Base-by-base conservation (phyloP, 2,113 vertebrate species). In the Aythya baeri region DNA sequence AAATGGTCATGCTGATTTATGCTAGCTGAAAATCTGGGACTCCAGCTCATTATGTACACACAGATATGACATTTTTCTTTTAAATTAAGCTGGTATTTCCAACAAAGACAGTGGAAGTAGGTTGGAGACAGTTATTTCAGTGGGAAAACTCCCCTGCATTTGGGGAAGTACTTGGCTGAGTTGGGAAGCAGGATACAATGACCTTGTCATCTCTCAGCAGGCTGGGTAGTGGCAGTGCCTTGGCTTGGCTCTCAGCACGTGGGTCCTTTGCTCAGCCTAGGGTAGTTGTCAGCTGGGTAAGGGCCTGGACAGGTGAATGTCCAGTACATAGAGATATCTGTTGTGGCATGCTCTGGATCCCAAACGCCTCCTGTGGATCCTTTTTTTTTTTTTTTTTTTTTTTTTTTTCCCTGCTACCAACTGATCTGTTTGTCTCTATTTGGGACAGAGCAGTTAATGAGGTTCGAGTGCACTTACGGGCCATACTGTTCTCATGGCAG, bases 351-450 rank as follows among this genome's bases (percentile, higher is more conserved):
- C 49, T 55, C 62, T 67, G 36, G 7, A 5, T 44, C 41, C 52
- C 29, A 2, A 12, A 7, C 6, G 32, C 4, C 27, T 65, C 5
- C n/a, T 21, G 18, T 32, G 36, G 5, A 4, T 32, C 41, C 76
- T 29, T 34, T 34, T 34, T 34, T 34, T 34, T 34, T 34, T n/a
- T n/a, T n/a, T n/a, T n/a, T 2, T 41, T 10, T 25, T 13, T 36
- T 57, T 21, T 15, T 7, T 15, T 7, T 29, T 13, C n/a, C 49
- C 3, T 0, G 1, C 6, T 76, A 59, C 59, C 32, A 2, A 3
- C 36, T 32, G 49, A n/a, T n/a, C 17, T 10, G 4, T 20, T 79
- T 15, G 49, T 17, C n/a, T 43, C 59, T 68, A 2, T 0, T 1
- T 14, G n/a, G 31, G 49, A 13, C 4, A 36, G 25, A 91, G 43